Evolutionary conservation across 2,113 vertebrate species (phyloP).

Genomic region (Chauna torquata): DNA sequence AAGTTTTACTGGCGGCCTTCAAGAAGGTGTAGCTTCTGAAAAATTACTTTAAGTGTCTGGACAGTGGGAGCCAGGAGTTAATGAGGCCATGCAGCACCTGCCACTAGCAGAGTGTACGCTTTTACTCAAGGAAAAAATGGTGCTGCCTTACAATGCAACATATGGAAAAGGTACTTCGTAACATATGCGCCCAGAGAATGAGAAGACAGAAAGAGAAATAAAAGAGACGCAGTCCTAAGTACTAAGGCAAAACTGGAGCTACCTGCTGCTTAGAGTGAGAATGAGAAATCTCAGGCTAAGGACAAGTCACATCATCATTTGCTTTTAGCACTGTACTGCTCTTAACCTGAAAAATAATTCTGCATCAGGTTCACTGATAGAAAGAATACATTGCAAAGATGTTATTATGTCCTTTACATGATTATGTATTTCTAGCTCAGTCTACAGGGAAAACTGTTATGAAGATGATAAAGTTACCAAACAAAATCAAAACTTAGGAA

Average conservation of each 20-base stretch:
- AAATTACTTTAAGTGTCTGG: neutral
- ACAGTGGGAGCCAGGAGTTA: neutral
- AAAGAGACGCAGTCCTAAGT: neutral
- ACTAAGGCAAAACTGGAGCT: neutral
- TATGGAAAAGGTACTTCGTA: neutral
- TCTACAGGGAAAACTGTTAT: neutral
- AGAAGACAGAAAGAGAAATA: neutral
- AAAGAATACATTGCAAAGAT: neutral
- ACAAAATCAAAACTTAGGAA: neutral
- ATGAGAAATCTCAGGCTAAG: neutral
- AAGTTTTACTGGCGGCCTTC: neutral
- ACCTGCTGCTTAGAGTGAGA: neutral
- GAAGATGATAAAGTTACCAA: neutral
- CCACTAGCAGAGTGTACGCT: neutral
- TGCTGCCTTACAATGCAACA: neutral
- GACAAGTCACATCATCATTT: fast-evolving
- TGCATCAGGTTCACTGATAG: neutral
- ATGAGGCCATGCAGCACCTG: neutral
- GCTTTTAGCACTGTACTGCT: neutral
- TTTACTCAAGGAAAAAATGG: neutral
- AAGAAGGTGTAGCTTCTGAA: neutral
- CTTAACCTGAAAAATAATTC: neutral
- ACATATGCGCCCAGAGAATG: neutral
- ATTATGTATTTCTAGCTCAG: neutral
- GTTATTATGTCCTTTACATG: neutral